Base-by-base conservation (phyloP, 1,140 invertebrate genomes). In the Druon quercuslanigerum region DNA sequence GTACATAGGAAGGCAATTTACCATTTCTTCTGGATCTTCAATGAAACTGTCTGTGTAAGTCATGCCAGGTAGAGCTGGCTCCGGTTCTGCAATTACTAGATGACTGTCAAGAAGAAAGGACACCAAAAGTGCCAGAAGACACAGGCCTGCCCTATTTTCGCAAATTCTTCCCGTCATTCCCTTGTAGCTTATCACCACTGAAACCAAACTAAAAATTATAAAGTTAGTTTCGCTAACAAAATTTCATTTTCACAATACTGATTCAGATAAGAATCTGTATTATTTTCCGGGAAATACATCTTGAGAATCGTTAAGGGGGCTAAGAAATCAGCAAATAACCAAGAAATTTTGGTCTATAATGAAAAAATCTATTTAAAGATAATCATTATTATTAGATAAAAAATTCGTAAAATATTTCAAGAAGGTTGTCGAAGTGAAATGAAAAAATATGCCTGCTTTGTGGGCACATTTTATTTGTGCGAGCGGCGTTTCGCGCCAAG, bases 121-220 rank as follows among this genome's bases (percentile, higher is more conserved):
- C 57, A 90, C 40, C 50, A 87, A 77, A 51, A 87, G 75, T 76
- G 79, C 82, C 81, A 89, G 73, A 76, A 89, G 74, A 84, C 82
- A 85, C 33, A 87, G n/a, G 50, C 85, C 80, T 60, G 83, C 86
- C 74, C 80, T 77, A 66, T 70, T 83, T 19, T 72, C 66, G 51
- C 70, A 75, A 75, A 73, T 79, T 71, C 78, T 83, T 82, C 76
- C 76, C 86, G 79, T 90, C 90, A 91, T 90, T 86, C 84, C 87
- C 81, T 85, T 50, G 75, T 81, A 74, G 50, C 72, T 83, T 70
- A 54, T 72, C 20, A 16, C 71, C 70, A 73, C 87, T 88, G 75
- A 51, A 87, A 85, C 51, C 72, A 57, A 56, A 72, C 50, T 51
- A 25, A 74, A 60, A 72, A 57, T 74, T 50, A 50, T 19, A 50